Base-by-base conservation (phyloP, 2,113 vertebrate genomes). In the Nesospiza acunhae region DNA sequence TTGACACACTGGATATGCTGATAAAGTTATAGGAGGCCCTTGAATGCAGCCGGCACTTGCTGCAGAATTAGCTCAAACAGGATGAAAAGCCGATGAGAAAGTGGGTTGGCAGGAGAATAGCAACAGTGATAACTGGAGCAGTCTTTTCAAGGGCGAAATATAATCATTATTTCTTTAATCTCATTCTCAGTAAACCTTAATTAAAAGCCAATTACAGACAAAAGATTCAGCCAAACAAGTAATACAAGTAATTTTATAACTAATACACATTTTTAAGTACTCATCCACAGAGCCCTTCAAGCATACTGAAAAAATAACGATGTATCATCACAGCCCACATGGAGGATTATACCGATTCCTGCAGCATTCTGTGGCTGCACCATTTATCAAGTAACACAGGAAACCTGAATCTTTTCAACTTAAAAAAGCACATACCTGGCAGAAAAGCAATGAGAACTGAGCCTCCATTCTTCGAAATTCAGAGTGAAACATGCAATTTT, bases 1-100 rank as follows among this genome's bases (percentile, higher is more conserved):
- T 96, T 96, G 96, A 97, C 92, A 86, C 93, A 94, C 95, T 96
- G 97, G 52, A 70, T 82, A 96, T 2, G 1, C 41, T 81, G 83
- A 92, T 76, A 91, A 85, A 96, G 66, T 92, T 87, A 90, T 13
- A 84, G 80, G n/a, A 89, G 9, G 30, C 66, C 68, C 82, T 39
- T 89, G 83, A 93, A 96, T 95, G 33, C 58, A 94, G 76, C 27
- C 83, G 89, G 72, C 0, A 1, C 62, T 94, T 77, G 74, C 90
- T 93, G 49, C 64, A 92, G 62, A 95, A 94, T 92, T 87, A 93
- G 37, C 87, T 94, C 73, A 90, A 92, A 84, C n/a, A 90, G 77
- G 75, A 94, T 90, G 60, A 97, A 94, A 96, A 94, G 60, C 75
- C 56, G 72, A 88, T 85, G 75, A 96, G 90, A 88, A 96, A 91